Percentiles rank a stretch among this genome's conserved stretches.
Conservation (phyloP, 2,888 invertebrate genomes). For the Agonopterix alstromeriana region DNA sequence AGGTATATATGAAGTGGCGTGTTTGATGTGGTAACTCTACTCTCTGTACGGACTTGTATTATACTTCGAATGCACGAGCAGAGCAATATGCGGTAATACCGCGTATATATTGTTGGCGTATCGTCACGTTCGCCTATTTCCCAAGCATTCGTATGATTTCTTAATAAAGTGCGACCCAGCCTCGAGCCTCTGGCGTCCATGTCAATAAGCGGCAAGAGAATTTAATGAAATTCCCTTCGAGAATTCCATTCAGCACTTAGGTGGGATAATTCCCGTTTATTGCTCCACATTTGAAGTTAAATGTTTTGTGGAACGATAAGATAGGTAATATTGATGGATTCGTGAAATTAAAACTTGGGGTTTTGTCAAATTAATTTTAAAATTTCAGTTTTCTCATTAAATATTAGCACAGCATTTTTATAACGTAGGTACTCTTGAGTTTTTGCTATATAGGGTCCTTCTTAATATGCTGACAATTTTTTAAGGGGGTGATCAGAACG, state of each 20-base stretch:
- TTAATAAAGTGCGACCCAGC: conserved; percentile 67
- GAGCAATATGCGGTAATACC: conserved; percentile 24
- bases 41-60: neutral
- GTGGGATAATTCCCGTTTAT: conserved; percentile 35
- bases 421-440: too few relatives aligned
- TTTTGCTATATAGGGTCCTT: too few relatives aligned
- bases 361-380: too few relatives aligned
- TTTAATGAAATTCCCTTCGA: conserved; percentile 54
- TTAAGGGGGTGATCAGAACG: too few relatives aligned
- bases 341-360: too few relatives aligned
- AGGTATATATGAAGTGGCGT: neutral
- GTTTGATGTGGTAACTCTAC: neutral
- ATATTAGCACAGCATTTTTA: too few relatives aligned
- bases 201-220: conserved; percentile 61
- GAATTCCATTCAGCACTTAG: conserved; percentile 47
- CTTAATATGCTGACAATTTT: too few relatives aligned
- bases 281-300: conserved; percentile 18
- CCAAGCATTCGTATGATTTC: conserved; percentile 67
- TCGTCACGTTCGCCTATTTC: conserved; percentile 62
- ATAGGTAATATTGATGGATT: too few relatives aligned
- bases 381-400: too few relatives aligned
- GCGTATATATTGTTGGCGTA: conserved; percentile 44
- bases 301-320: conserved; percentile 20
- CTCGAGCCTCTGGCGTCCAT: conserved; percentile 57
- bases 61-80: too few relatives aligned